A percentile compares a stretch with the other conserved stretches of the same genome.
These are phyloP conservation scores for Busseola fusca DNA, from an alignment of 2,888 invertebrate species.

Conservation along the genomic window DNA sequence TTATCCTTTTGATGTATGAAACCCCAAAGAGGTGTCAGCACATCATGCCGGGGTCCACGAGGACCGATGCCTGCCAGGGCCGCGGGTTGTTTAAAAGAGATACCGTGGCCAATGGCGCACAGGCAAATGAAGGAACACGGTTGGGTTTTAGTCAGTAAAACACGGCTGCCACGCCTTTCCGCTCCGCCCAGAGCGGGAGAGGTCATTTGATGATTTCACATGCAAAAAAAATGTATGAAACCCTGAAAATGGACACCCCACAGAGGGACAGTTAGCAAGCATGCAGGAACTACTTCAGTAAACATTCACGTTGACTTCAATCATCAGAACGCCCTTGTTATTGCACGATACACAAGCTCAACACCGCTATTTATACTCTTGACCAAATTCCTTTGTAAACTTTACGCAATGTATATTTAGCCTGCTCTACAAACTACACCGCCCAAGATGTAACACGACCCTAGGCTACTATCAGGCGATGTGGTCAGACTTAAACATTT, in stretches of 20 bases:
- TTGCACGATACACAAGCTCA: slow-evolving; percentile 16
- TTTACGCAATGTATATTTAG: slow-evolving; percentile 35
- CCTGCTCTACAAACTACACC: slow-evolving; percentile 31
- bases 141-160: no score
- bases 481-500: slow-evolving; percentile 46
- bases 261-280: neutral
- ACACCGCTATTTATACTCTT: slow-evolving; percentile 13
- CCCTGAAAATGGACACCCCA: neutral
- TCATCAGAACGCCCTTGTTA: neutral
- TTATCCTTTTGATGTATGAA: neutral
- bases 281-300: neutral
- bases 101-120: no score
- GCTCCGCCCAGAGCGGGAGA: no score
- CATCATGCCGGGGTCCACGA: no score
- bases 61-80: no score
- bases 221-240: neutral
- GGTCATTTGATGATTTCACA: no score
- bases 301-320: neutral
- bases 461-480: slow-evolving; percentile 33
- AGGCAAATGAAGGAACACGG: no score
- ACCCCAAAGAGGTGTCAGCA: neutral
- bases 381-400: slow-evolving; percentile 33
- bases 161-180: no score
- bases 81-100: no score
- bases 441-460: slow-evolving; percentile 25